Base-by-base conservation (phyloP, 1,140 invertebrate genomes). In the Pinna nobilis region DNA sequence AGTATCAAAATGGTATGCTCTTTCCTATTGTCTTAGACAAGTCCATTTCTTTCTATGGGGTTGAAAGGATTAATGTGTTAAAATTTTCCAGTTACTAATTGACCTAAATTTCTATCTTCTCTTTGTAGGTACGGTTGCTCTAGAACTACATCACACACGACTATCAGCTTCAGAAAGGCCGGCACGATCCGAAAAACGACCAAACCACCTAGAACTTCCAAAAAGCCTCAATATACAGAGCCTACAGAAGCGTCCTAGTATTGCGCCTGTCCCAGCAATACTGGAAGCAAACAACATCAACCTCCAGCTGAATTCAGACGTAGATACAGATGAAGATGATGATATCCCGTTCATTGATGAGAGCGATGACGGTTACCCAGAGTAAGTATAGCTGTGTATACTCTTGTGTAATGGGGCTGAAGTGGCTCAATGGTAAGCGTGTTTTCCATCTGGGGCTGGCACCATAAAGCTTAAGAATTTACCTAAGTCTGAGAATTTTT, bases 241-340 rank as follows among this genome's bases (percentile, higher is more conserved):
- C 50, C 64, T 87, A 49, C 82, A 86, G 55, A 86, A 86, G 68
- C 68, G 89, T 18, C 88, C 89, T 0, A 89, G 87, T 71, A 90
- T 90, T 35, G 89, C 88, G 3, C 89, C 89, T 0, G 89, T 91
- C 6, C 89, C 89, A 1, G 88, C 89, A 33, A 84, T 89, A 60
- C 72, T 90, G 20, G 89, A 88, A 28, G 76, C 87, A 15, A 76
- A 70, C 47, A 80, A 80, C 53, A 82, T 86, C 9, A 79, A 79
- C 25, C 77, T 87, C 51, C 83, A 82, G 25, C 32, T 70, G 15
- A 70, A 55, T 49, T 67, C 63, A 11, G 65, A 71, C 33, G 64
- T 61, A 3, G 65, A 72, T 11, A 49, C 65, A 5, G 74, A 70
- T 41, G 78, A 77, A 3, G 79, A 78, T 23, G 78, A 80, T 7